phyloP scores from a whole-genome alignment of 1,140 invertebrate species.

The Melitaea cinxia region DNA sequence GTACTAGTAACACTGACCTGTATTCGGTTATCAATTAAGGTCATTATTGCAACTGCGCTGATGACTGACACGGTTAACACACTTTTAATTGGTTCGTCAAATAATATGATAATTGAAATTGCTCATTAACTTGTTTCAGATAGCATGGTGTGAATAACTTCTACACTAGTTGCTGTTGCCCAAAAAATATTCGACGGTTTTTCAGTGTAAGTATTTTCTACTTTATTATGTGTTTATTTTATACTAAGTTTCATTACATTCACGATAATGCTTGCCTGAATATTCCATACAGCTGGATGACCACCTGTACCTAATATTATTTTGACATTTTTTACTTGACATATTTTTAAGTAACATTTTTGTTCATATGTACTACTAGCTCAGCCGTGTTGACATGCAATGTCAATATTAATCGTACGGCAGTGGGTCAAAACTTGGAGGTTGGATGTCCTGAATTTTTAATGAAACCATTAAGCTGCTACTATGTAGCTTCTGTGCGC shows the following conservation, averaged over 20 bases:
- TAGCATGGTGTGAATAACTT: constrained; percentile 56
- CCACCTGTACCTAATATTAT: too few species aligned
- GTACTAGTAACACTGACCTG: constrained; percentile 15
- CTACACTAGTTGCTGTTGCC: constrained; percentile 47
- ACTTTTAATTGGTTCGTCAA: constrained; percentile 35
- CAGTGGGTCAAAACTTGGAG: constrained; percentile 67
- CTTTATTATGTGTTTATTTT: background rate
- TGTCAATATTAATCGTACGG: background rate
- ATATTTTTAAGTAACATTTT: background rate
- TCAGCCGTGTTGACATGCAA: background rate
- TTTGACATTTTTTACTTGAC: background rate
- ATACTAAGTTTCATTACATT: background rate
- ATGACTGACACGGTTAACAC: constrained; percentile 39
- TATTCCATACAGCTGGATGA: background rate
- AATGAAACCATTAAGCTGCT: constrained; percentile 65
- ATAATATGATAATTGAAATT: constrained; percentile 34
- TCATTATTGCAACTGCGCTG: constrained; percentile 36
- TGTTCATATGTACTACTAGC: background rate
- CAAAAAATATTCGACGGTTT: constrained; percentile 3
- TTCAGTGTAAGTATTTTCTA: constrained; percentile 1
- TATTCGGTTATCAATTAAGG: constrained; percentile 39
- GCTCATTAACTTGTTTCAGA: constrained; percentile 56
- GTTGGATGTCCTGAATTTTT: constrained; percentile 72
- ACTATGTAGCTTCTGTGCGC: constrained; percentile 47
- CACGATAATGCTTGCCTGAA: background rate